phyloP scores from a whole-genome alignment of 2,113 vertebrate genomes.

The Ailurus styani region DNA sequence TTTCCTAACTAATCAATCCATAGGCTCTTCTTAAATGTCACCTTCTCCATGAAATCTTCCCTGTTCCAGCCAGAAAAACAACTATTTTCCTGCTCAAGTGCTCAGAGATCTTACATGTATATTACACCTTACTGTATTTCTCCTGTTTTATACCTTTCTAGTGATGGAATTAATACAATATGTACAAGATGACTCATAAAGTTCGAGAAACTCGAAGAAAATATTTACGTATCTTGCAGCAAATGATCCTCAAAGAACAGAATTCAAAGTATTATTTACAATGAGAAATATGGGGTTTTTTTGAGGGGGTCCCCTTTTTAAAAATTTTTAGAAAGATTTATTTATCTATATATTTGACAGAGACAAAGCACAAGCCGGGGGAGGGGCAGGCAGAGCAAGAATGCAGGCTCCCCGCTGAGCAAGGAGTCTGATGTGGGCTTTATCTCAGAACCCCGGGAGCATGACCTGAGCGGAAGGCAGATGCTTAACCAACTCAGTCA shows the following conservation, averaged over 20 bases:
- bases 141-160: neutral
- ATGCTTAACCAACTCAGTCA: neutral
- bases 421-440: no score
- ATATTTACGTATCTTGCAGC: neutral
- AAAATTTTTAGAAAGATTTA: neutral
- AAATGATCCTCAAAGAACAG: neutral
- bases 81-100: neutral
- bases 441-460: no score
- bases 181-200: neutral
- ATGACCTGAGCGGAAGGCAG: neutral
- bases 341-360: neutral
- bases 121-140: neutral
- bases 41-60: neutral
- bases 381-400: no score
- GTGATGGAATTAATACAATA: neutral
- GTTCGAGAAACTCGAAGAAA: neutral
- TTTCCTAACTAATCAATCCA: neutral
- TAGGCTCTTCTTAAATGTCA: neutral
- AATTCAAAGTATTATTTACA: neutral
- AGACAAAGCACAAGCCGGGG: no score
- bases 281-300: neutral
- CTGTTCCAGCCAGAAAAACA: neutral
- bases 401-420: no score
- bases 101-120: neutral
- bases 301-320: no score